Base-by-base conservation (phyloP, 2,888 invertebrate genomes). In the Tuta absoluta region DNA sequence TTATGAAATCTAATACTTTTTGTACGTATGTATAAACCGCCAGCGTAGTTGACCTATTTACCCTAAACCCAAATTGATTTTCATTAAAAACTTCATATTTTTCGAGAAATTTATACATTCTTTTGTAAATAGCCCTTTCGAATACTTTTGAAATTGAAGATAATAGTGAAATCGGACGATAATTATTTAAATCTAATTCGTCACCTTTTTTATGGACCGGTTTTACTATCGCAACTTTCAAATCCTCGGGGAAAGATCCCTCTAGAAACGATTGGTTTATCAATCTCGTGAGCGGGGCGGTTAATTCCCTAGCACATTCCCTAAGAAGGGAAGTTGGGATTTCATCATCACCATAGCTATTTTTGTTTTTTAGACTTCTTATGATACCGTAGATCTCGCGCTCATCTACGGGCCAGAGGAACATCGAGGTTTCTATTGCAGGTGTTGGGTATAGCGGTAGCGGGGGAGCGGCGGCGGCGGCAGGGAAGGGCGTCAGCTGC, bases 191-290 rank as follows among this genome's bases (percentile, higher is more conserved):
- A 19, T 64, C 62, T 0, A 49, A 28, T 41, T 58, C 62, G 4
- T 58, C 17, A 1, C 63, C 51, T 59, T 68, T 70, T 24, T 70
- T 68, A 38, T 64, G 56, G 12, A 68, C 38, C 0, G 68, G 70
- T 51, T 68, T 67, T 21, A 68, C 49, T 24, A 67, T 7, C 0
- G 65, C 38, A 17, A 11, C 64, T 64, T 70, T 68, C 48, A 70
- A 14, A 1, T 10, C 4, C 48, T 68, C 63, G 0, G 68, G 68
- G 38, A 66, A 66, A 0, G 11, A 2, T 2, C 66, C 66, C 61
- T 68, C 64, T 24, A 19, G 12, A 23, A 68, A 68, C 3, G 68
- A 68, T 63, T 68, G 66, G 11, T 68, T 68, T 8, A 68, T 33
- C 7, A 68, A 19, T 14, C 11, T 41, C 7, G 65, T 63, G 10